Conservation (phyloP, 1,140 invertebrate species). For the Philotrypesis tridentata region DNA sequence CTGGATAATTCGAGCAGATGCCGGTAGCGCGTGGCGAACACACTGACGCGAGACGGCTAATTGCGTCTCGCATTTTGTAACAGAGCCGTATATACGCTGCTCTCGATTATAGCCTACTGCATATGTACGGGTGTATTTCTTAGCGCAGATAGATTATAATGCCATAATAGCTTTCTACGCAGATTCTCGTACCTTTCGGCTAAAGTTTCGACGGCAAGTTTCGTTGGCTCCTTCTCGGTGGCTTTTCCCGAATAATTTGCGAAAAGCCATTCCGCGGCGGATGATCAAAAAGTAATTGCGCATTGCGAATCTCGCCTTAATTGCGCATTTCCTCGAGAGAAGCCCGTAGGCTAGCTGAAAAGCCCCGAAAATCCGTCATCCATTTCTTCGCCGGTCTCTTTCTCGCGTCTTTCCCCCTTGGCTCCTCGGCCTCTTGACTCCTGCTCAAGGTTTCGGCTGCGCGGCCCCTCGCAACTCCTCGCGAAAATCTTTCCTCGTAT, state of each 20-base stretch:
- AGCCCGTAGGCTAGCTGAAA: not conserved
- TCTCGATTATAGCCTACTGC: no score
- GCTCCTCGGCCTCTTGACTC: not conserved
- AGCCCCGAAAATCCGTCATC: slow-evolving; percentile 15
- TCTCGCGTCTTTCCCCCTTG: not conserved
- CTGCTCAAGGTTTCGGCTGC: slow-evolving; percentile 35
- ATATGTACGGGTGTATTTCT: not conserved
- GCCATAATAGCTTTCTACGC: no score
- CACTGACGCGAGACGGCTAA: slow-evolving; percentile 59
- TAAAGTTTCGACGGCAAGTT: no score
- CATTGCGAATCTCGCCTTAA: not conserved
- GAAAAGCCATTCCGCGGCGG: no score
- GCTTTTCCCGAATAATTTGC: no score
- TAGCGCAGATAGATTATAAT: no score
- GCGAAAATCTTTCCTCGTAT: slow-evolving; percentile 60
- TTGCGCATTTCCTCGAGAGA: slow-evolving; percentile 18
- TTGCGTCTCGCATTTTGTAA: slow-evolving; percentile 67
- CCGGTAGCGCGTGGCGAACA: not conserved
- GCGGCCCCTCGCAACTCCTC: not conserved
- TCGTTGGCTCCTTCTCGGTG: no score
- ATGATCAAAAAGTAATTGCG: slow-evolving; percentile 16
- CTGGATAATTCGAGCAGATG: slow-evolving; percentile 24
- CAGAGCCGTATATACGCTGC: no score
- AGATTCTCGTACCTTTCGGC: no score
- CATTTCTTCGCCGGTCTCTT: not conserved